Conservation (phyloP, 2,888 invertebrate species). For the Melangyna quadrimaculata region DNA sequence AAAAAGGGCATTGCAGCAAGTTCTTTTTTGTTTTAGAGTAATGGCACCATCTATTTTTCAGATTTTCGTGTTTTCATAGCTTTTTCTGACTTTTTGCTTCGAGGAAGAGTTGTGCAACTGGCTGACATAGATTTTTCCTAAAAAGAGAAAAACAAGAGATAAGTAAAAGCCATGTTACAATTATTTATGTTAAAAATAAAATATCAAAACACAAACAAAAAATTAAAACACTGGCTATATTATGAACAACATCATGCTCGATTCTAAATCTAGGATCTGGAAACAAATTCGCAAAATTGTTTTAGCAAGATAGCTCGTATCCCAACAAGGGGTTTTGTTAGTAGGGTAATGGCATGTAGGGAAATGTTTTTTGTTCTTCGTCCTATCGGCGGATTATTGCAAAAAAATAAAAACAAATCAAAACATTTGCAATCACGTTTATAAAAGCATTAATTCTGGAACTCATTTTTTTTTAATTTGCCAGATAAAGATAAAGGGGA, state of each 20-base stretch:
- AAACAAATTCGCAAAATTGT: constrained; percentile 56
- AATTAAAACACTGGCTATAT: constrained; percentile 27
- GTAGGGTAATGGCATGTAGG: constrained; percentile 28
- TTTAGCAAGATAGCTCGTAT: constrained; percentile 69
- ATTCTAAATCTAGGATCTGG: constrained; percentile 30
- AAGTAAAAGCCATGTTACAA: not conserved
- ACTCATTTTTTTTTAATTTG: no score
- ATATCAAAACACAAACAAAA: not conserved
- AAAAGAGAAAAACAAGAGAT: constrained; percentile 63
- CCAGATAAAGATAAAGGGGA: no score
- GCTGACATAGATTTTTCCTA: constrained; percentile 80
- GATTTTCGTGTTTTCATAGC: constrained; percentile 72
- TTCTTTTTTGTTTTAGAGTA: constrained; percentile 1
- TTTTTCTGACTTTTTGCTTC: constrained; percentile 79
- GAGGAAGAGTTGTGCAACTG: constrained; percentile 80
- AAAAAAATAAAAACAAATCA: not conserved
- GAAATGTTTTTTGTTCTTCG: not conserved
- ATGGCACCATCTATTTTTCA: constrained; percentile 65
- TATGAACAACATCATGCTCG: constrained; percentile 42
- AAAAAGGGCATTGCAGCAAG: not conserved
- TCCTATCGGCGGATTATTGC: not conserved
- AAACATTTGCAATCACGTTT: not conserved
- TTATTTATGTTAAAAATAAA: not conserved
- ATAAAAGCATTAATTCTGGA: not conserved
- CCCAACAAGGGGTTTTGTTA: constrained; percentile 42